Evolutionary conservation across 2,888 invertebrate species (phyloP), one percentile per base, ranked within the genome.

Genomic region (Rhagonycha fulva): DNA sequence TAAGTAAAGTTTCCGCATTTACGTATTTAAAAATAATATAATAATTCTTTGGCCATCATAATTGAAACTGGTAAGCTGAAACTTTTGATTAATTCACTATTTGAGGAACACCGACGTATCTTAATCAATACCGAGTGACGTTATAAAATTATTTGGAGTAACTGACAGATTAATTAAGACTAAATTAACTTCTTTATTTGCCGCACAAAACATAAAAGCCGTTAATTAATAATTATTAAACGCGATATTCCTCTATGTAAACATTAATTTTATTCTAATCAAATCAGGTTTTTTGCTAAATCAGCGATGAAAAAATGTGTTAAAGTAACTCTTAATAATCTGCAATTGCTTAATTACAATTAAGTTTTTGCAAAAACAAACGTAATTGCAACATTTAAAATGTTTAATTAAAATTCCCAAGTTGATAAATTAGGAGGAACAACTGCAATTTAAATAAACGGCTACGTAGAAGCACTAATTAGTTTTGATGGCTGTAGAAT

Each of bases 121-220:
- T 72, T 72, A 72, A 72, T 72, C 67, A 72, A 68, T 68, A 28
- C 30, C 47, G 14, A 72, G 72, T 19, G 68, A 72, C 68, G 72
- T 68, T 66, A 68, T 72, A 60, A 61, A 72, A 68, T 28, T 26
- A 26, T 71, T 71, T 71, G 26, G 66, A 66, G 68, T 72, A 68
- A 72, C 72, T 72, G 72, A 72, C 72, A 72, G 72, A 72, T 72
- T 72, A 72, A 72, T 72, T 72, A 72, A 72, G 14, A 24, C 23
- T 24, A 66, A 66, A 66, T n/a, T 47, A 47, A 47, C 47, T 47
- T 47, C 47, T 47, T 47, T n/a, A 47, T 47, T 47, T n/a, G 47
- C 47, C 47, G 47, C 47, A 47, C 47, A 47, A 47, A 47, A 47
- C 47, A 47, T 47, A 47, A 47, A 47, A 47, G 47, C 47, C 47